Percentiles rank a stretch among this genome's conserved stretches.
Evolutionary conservation across 2,113 vertebrate genomes (phyloP).

Genomic region (Pygoscelis adeliae): DNA sequence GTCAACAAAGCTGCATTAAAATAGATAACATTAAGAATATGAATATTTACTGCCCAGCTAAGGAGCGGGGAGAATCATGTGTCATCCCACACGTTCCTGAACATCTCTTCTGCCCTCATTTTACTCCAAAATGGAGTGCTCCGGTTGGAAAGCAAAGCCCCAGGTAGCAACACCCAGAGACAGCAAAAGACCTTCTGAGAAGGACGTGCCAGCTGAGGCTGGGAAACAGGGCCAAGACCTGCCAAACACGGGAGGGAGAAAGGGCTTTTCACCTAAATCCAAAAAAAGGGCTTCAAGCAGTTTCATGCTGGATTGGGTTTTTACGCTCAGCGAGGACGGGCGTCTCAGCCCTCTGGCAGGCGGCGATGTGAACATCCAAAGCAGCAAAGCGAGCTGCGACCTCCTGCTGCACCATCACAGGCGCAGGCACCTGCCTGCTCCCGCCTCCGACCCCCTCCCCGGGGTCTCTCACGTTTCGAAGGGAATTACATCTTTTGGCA

Average conservation of each 20-base stretch:
- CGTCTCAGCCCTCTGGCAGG: not conserved
- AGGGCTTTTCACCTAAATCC: not conserved
- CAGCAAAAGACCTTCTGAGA: not conserved
- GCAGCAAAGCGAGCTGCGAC: not conserved
- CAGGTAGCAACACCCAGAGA: not conserved
- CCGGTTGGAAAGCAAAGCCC: not conserved
- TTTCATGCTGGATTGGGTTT: not conserved
- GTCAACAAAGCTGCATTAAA: not conserved
- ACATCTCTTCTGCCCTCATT: not conserved
- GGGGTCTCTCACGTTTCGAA: not conserved
- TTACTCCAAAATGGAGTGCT: not conserved
- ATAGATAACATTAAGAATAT: not conserved
- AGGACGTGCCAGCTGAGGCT: not conserved
- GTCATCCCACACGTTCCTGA: not conserved
- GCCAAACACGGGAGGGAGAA: not conserved
- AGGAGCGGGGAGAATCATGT: not conserved
- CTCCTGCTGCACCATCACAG: not conserved
- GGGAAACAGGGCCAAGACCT: not conserved
- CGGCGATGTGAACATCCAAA: rapidly evolving
- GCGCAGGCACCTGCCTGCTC: not conserved
- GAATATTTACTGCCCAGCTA: not conserved
- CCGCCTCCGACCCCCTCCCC: not conserved
- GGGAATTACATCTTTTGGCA: not conserved
- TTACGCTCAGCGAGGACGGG: not conserved
- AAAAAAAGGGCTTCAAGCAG: not conserved